phyloP scores from a whole-genome alignment of 1,140 invertebrate species.

The Dysdera silvatica region DNA sequence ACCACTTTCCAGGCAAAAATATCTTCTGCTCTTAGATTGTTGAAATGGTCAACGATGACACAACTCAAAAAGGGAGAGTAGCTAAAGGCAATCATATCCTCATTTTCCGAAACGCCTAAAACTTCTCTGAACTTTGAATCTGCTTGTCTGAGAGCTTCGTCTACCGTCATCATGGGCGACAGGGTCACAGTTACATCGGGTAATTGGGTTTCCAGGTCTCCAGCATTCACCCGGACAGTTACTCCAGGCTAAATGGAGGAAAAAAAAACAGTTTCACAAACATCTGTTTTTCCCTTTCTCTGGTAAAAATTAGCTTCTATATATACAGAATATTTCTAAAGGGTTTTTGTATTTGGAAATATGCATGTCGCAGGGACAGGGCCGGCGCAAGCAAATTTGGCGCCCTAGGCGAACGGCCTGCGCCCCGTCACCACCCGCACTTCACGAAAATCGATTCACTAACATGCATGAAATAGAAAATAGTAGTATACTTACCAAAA shows the following conservation, averaged over 20 bases:
- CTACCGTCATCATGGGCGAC: constrained; percentile 24
- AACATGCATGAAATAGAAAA: too few relatives aligned
- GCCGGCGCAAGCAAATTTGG: too few relatives aligned
- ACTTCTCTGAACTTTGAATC: constrained; percentile 6
- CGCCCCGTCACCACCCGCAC: too few relatives aligned
- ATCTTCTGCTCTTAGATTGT: neutral
- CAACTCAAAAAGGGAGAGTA: neutral
- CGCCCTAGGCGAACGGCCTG: too few relatives aligned
- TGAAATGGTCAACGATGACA: constrained; percentile 7
- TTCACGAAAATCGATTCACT: too few relatives aligned
- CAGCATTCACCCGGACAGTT: constrained; percentile 2
- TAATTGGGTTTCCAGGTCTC: neutral
- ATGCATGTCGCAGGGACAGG: too few relatives aligned
- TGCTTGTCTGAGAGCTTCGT: constrained; percentile 20
- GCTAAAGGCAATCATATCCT: constrained; percentile 13
- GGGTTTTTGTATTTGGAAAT: too few relatives aligned
- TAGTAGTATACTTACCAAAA: too few relatives aligned
- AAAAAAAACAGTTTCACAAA: too few relatives aligned
- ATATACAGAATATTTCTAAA: too few relatives aligned
- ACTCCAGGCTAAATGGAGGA: constrained; percentile 12
- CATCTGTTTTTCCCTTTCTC: too few relatives aligned
- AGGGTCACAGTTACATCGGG: constrained; percentile 19
- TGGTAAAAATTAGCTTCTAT: too few relatives aligned
- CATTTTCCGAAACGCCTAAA: neutral
- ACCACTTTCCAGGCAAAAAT: constrained; percentile 15